These are phyloP conservation scores for Pelobates fuscus DNA, from an alignment of 2,113 vertebrate species.

Conservation along the genomic window DNA sequence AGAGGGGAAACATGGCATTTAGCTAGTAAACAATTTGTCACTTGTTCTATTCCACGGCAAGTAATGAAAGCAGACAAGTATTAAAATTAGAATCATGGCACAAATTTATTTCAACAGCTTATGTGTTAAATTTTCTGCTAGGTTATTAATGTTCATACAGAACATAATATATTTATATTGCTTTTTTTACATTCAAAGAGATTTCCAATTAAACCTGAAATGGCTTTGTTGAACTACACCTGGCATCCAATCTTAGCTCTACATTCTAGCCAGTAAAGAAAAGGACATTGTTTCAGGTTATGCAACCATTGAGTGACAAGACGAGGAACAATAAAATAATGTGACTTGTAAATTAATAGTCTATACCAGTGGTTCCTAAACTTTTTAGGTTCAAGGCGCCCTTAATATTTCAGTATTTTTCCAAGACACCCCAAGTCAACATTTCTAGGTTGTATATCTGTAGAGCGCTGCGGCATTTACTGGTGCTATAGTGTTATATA, in stretches of 20 bases:
- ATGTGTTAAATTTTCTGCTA: background rate
- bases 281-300: background rate
- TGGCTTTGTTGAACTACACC: constrained; percentile 4
- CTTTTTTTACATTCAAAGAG: constrained; percentile 16
- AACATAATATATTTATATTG: constrained; percentile 25
- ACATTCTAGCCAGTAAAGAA: background rate
- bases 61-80: background rate
- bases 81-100: constrained; percentile 2
- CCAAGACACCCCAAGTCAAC: too few relatives aligned
- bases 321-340: background rate
- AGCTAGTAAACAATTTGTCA: background rate
- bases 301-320: background rate
- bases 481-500: too few relatives aligned
- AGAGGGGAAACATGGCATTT: background rate
- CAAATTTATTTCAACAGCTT: constrained; percentile 16
- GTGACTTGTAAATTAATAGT: background rate
- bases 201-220: constrained; percentile 15
- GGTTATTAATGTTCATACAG: constrained; percentile 13
- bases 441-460: too few relatives aligned
- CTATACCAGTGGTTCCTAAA: too few relatives aligned
- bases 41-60: background rate
- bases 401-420: too few relatives aligned
- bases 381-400: too few relatives aligned
- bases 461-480: too few relatives aligned
- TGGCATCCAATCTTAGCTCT: constrained; percentile 2